Evolutionary conservation across 1,140 invertebrate species (phyloP).

Genomic region (Drosophila funebris): DNA sequence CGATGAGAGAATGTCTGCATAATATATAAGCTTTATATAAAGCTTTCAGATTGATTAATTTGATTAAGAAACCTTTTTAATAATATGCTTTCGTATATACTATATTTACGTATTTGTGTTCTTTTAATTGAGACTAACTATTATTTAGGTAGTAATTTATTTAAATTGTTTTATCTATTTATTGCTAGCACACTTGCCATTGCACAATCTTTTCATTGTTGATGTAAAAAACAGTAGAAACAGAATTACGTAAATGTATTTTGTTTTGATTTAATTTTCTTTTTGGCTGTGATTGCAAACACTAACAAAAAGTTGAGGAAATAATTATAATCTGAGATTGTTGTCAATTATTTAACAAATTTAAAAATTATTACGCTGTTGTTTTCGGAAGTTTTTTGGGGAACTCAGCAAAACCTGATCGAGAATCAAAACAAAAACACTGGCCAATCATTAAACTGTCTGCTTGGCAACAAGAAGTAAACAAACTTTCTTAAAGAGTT

Average conservation of each 20-base stretch:
- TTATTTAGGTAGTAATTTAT: neutral
- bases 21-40: neutral
- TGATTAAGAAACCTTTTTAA: neutral
- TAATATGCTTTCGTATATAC: neutral
- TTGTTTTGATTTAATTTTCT: constrained; percentile 9
- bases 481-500: constrained; percentile 61
- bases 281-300: constrained; percentile 17
- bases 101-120: neutral
- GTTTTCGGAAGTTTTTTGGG: constrained; percentile 26
- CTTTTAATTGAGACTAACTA: neutral
- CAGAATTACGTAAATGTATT: constrained; percentile 18
- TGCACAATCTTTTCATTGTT: constrained; percentile 17
- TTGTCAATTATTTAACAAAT: constrained; percentile 14
- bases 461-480: constrained; percentile 23
- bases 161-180: constrained; percentile 17
- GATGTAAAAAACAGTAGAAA: constrained; percentile 18
- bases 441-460: neutral
- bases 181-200: neutral
- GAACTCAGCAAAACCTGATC: constrained; percentile 46
- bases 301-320: constrained; percentile 12
- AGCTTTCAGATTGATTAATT: neutral
- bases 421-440: constrained; percentile 28
- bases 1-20: too few relatives aligned
- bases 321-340: constrained; percentile 1
- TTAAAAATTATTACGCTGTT: constrained; percentile 15